Evolutionary conservation across 2,113 vertebrate species (phyloP), one percentile per base, ranked within the genome.

Genomic region (Camelus bactrianus): DNA sequence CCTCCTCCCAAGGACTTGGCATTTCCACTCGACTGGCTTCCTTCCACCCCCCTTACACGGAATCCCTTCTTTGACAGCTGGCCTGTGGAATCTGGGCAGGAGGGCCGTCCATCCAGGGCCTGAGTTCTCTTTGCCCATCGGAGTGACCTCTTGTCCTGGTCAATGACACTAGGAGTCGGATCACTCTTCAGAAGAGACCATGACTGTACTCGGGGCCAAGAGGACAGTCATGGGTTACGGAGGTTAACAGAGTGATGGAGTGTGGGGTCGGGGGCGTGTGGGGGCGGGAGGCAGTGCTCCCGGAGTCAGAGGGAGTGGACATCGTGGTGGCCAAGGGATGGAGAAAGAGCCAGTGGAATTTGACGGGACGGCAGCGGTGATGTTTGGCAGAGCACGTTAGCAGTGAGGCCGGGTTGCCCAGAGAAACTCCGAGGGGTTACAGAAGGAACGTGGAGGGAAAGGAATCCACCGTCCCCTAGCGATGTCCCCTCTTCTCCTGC

Each of bases 191-290:
- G 8, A 8, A 22, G 52, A 95, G 72, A 81, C 11, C 22, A 10
- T 17, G 12, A 50, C 54, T 70, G 17, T 11, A 38, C 64, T 46
- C 46, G 28, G 22, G 73, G 42, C 52, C 69, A 35, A 64, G 58
- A 24, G 15, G 32, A 35, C 35, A 83, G 12, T 1, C 60, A n/a
- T 20, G 17, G 69, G 11, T n/a, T 38, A 60, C 81, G 48, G 89
- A 80, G 48, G n/a, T 38, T 16, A 28, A 16, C 52, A 30, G 42
- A 38, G 65, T 17, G 14, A 11, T 4, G 3, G 11, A 15, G 22
- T 24, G 2, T 3, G 1, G 35, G 11, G 3, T 1, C 8, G 62
- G 60, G 12, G 28, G n/a, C 0, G 24, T 8, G 28, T 3, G 56
- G 3, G 17, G 22, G 84, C 26, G 8, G 17, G 50, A 73, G 52